Conservation (phyloP, 2,888 invertebrate species). For the Chaetogeoica ovagalla region DNA sequence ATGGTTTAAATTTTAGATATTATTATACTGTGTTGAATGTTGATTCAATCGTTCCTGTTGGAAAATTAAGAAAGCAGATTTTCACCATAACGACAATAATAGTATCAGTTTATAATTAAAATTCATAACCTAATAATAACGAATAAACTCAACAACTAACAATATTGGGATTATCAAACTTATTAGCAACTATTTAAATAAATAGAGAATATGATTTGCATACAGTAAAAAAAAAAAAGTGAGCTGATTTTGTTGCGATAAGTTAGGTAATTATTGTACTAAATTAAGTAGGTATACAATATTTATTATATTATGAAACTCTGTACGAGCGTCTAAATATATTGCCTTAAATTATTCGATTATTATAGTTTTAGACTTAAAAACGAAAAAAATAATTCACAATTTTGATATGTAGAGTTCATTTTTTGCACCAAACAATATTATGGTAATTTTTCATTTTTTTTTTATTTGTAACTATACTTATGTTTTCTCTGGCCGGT, state of each 20-base stretch:
- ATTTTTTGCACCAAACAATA: conserved; percentile 21
- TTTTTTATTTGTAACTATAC: not conserved
- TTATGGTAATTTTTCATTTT: not conserved
- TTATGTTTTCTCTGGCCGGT: conserved; percentile 63
- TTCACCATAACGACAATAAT: not conserved
- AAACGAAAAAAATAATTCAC: conserved; percentile 26
- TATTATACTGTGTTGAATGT: not conserved
- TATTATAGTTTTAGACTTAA: conserved; percentile 16
- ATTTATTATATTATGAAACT: conserved; percentile 1
- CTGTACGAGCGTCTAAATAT: conserved; percentile 8
- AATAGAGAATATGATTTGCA: conserved; percentile 19
- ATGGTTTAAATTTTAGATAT: not conserved
- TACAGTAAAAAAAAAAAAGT: conserved; percentile 14
- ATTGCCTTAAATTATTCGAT: not conserved
- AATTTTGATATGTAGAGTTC: conserved; percentile 47
- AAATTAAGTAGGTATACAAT: conserved; percentile 3
- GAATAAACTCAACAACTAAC: conserved; percentile 43
- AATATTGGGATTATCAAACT: conserved; percentile 19
- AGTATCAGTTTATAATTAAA: conserved; percentile 1
- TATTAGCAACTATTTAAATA: conserved; percentile 8
- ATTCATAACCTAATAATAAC: conserved; percentile 12
- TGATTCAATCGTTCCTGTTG: conserved; percentile 6
- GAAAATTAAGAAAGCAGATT: conserved; percentile 20
- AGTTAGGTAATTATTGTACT: not conserved
- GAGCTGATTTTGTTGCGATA: not conserved